phyloP scores from a whole-genome alignment of 64 coral and sea anemone species.

The Dendrophyllia cribrosa region DNA sequence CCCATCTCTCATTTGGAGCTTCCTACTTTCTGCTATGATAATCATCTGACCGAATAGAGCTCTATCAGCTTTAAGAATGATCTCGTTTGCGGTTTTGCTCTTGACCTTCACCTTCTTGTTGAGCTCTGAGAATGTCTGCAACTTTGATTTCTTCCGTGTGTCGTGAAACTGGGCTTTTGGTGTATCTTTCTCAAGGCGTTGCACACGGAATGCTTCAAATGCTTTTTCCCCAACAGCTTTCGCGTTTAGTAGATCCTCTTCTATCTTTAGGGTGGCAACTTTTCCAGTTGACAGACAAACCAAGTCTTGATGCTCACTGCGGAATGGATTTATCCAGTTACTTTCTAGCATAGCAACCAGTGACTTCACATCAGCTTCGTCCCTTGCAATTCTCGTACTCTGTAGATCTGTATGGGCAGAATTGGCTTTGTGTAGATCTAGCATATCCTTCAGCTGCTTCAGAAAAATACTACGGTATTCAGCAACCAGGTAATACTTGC shows the following conservation, averaged over 20 bases:
- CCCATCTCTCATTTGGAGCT: conserved; percentile 56
- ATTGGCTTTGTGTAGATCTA: conserved; percentile 37
- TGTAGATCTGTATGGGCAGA: conserved; percentile 67
- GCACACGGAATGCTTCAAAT: conserved; percentile 7
- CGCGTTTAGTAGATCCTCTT: conserved; percentile 28
- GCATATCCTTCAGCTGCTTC: conserved; percentile 64
- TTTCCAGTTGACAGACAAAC: conserved; percentile 65
- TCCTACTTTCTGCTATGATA: conserved; percentile 34
- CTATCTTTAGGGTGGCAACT: conserved; percentile 30
- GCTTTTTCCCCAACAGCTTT: conserved; percentile 35
- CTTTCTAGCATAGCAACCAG: conserved; percentile 35
- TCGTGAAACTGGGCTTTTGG: conserved; percentile 23
- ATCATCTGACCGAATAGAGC: conserved; percentile 48
- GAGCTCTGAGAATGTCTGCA: conserved; percentile 52
- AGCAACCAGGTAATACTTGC: no score
- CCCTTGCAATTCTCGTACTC: conserved; percentile 52
- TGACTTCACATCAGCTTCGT: conserved; percentile 67
- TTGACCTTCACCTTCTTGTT: conserved; percentile 49
- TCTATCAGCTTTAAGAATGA: conserved; percentile 60
- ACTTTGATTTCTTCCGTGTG: conserved; percentile 35
- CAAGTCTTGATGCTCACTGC: conserved; percentile 19
- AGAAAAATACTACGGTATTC: no score
- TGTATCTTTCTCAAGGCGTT: not conserved
- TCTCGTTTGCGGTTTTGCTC: conserved; percentile 13
- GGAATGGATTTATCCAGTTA: conserved; percentile 66